Evolutionary conservation across 2,113 vertebrate species (phyloP).

Genomic region (Urocitellus parryii): DNA sequence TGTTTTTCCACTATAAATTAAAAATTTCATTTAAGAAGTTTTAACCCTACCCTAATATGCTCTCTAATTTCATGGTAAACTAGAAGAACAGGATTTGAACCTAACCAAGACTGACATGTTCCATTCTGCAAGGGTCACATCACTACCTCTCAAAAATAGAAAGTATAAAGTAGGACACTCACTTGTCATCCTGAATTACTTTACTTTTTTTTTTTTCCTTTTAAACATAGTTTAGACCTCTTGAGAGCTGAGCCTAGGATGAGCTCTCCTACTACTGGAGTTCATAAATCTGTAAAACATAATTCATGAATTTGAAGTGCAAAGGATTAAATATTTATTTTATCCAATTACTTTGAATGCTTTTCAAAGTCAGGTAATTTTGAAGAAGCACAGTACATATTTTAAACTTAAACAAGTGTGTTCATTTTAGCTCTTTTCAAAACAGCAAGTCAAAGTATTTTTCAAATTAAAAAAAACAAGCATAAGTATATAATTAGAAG

Average conservation of each 20-base stretch:
- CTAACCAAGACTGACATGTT: neutral
- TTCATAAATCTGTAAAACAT: neutral
- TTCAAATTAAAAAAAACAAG: neutral
- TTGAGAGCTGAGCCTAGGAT: neutral
- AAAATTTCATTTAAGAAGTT: neutral
- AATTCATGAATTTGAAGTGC: neutral
- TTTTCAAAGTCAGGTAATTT: conserved; percentile 36
- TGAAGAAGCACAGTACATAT: neutral
- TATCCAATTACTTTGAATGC: neutral
- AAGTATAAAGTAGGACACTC: neutral
- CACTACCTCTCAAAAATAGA: conserved; percentile 23
- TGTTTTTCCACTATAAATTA: neutral
- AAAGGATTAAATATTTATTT: conserved; percentile 14
- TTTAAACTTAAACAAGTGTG: neutral
- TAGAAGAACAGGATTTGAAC: neutral
- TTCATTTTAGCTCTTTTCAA: conserved; percentile 17
- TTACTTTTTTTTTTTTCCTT: neutral
- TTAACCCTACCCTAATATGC: neutral
- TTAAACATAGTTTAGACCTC: neutral
- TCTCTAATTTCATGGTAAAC: conserved; percentile 36
- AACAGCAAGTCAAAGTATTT: conserved; percentile 3
- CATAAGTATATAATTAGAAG: neutral
- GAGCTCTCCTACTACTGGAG: neutral
- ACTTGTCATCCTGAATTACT: conserved; percentile 18
- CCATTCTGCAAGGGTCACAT: neutral